Evolutionary conservation across 2,888 invertebrate species (phyloP).

Genomic region (Penaeus monodon): DNA sequence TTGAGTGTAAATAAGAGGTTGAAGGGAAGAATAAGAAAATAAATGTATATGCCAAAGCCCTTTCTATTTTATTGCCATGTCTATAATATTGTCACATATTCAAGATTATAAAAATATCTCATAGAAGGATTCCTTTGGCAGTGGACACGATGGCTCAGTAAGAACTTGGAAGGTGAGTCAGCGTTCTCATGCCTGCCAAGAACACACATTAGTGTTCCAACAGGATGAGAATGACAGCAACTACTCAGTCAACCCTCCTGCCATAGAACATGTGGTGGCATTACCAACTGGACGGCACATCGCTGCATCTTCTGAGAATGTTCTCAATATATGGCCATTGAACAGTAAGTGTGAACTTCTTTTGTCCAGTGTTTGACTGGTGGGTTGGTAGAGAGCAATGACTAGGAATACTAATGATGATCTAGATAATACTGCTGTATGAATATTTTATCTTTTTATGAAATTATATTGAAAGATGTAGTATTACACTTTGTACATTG

Average conservation of each 20-base stretch:
- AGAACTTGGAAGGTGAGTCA: constrained; percentile 73
- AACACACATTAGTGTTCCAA: constrained; percentile 59
- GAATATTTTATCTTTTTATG: too few species aligned
- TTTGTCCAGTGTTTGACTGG: too few species aligned
- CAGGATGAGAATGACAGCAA: constrained; percentile 27
- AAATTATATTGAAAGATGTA: too few species aligned
- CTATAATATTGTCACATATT: background rate
- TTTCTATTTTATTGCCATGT: too few species aligned
- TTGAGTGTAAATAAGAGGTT: too few species aligned
- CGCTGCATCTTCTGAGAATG: constrained; percentile 75
- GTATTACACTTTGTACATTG: too few species aligned
- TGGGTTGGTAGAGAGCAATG: too few species aligned
- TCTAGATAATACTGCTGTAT: too few species aligned
- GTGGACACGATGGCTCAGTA: constrained; percentile 77
- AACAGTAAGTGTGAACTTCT: constrained; percentile 68
- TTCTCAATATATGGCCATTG: constrained; percentile 75
- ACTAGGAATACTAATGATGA: too few species aligned
- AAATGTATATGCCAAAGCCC: too few species aligned
- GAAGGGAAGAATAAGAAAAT: too few species aligned
- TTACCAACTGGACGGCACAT: constrained; percentile 72
- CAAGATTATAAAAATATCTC: background rate
- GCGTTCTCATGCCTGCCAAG: constrained; percentile 40
- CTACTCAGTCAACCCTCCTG: constrained; percentile 23
- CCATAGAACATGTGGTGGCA: constrained; percentile 43
- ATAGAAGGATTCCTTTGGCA: constrained; percentile 66